These are phyloP conservation scores for Melanogrammus aeglefinus DNA, from an alignment of 2,797 vertebrate species.

Conservation along the genomic window DNA sequence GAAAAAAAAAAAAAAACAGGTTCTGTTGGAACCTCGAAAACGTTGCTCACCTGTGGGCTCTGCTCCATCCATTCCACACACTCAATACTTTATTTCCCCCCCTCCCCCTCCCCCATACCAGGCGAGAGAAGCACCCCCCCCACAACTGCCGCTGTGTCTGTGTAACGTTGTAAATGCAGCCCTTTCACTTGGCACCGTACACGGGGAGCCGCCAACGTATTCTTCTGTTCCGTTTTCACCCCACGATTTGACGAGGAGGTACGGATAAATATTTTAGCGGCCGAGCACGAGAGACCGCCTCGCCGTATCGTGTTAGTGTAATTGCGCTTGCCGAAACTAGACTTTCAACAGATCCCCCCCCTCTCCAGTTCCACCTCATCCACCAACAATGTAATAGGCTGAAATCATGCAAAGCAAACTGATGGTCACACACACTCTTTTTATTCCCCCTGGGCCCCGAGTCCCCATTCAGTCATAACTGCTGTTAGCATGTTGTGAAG, in stretches of 20 bases:
- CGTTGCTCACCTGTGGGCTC: background rate
- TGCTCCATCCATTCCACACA: too few species aligned
- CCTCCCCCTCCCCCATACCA: too few species aligned
- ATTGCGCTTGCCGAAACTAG: constrained; percentile 56
- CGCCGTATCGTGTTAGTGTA: constrained; percentile 55
- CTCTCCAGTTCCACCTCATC: constrained; percentile 13
- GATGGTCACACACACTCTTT: background rate
- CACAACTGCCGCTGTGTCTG: background rate
- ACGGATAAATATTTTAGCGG: constrained; percentile 64
- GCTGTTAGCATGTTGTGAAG: background rate
- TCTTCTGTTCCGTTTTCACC: constrained; percentile 31
- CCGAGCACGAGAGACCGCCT: constrained; percentile 45
- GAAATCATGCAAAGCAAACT: constrained; percentile 31
- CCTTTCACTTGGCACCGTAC: constrained; percentile 23
- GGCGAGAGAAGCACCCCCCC: background rate
- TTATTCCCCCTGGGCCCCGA: constrained; percentile 24
- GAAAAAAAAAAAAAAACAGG: background rate
- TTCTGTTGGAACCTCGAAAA: background rate
- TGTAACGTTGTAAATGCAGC: constrained; percentile 1
- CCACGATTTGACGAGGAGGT: constrained; percentile 37
- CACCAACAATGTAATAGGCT: constrained; percentile 27
- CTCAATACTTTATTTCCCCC: too few species aligned
- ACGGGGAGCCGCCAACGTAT: constrained; percentile 16
- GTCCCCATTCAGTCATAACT: constrained; percentile 46
- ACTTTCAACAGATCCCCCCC: constrained; percentile 51